These are phyloP conservation scores for Sycophaga agraensis DNA, from an alignment of 1,140 invertebrate genomes.

Conservation along the genomic window DNA sequence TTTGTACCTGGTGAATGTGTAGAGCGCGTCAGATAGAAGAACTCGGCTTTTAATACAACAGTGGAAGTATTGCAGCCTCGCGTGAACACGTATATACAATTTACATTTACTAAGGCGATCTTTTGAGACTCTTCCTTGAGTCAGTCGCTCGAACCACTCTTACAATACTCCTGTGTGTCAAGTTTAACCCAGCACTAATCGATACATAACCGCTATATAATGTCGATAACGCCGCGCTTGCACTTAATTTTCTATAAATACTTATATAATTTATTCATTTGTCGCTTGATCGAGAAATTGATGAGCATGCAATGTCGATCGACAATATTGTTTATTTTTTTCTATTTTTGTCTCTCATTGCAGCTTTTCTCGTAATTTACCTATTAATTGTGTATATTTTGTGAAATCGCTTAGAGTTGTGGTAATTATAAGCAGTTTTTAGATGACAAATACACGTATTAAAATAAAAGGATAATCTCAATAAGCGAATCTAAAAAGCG, in stretches of 20 bases:
- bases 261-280: not conserved
- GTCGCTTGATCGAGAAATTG: not conserved
- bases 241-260: conserved; percentile 12
- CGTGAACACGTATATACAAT: too few relatives aligned
- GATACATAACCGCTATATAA: not conserved
- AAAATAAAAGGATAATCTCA: too few relatives aligned
- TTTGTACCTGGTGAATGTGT: too few relatives aligned
- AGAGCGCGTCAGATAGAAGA: too few relatives aligned
- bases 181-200: conserved; percentile 28
- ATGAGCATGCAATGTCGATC: conserved; percentile 12
- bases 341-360: not conserved
- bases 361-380: conserved; percentile 5
- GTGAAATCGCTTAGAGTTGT: conserved; percentile 7
- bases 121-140: too few relatives aligned
- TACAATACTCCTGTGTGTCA: conserved; percentile 13
- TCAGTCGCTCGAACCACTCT: too few relatives aligned
- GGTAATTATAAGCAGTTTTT: too few relatives aligned
- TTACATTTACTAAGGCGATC: too few relatives aligned
- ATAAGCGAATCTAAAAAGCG: too few relatives aligned
- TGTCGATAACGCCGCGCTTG: conserved; percentile 12
- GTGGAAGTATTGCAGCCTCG: too few relatives aligned
- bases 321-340: not conserved
- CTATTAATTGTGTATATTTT: conserved; percentile 16
- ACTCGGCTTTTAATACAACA: not conserved
- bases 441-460: too few relatives aligned